These are phyloP conservation scores for Capreolus pygargus DNA, from an alignment of 2,113 vertebrate genomes.

Conservation along the genomic window DNA sequence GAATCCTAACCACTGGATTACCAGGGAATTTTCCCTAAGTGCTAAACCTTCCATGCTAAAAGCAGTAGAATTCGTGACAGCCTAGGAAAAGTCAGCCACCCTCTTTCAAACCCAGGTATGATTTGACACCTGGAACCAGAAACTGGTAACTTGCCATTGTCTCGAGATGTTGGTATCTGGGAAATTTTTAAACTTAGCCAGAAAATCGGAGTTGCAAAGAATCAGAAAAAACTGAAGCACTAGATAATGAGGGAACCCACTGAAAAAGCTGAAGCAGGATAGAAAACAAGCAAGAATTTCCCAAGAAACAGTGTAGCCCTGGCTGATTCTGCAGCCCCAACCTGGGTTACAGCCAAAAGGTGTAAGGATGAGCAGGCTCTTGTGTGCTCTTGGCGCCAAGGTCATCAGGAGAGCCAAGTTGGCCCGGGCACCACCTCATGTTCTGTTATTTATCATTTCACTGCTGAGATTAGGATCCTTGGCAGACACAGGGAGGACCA, in stretches of 20 bases:
- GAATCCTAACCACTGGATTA: background rate
- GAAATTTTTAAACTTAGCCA: background rate
- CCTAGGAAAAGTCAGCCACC: fast-evolving
- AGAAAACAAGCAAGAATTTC: background rate
- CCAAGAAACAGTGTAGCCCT: background rate
- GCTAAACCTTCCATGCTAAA: background rate
- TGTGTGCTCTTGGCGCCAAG: background rate
- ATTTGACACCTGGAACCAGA: background rate
- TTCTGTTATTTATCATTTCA: background rate
- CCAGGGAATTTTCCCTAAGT: background rate
- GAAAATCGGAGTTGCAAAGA: background rate
- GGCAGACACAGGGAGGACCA: background rate
- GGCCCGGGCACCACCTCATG: background rate
- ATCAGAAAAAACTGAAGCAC: background rate
- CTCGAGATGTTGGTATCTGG: background rate
- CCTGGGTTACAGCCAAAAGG: background rate
- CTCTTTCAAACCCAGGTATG: background rate
- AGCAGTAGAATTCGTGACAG: background rate
- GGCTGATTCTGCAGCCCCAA: background rate
- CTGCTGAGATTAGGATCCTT: background rate
- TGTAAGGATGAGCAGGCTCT: background rate
- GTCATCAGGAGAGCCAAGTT: background rate
- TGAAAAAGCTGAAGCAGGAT: background rate
- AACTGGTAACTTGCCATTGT: background rate
- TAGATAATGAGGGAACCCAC: fast-evolving